Percentiles rank a stretch among this genome's conserved stretches.
Conservation (phyloP, 2,888 invertebrate genomes). For the Amblyjoppa fuscipennis region DNA sequence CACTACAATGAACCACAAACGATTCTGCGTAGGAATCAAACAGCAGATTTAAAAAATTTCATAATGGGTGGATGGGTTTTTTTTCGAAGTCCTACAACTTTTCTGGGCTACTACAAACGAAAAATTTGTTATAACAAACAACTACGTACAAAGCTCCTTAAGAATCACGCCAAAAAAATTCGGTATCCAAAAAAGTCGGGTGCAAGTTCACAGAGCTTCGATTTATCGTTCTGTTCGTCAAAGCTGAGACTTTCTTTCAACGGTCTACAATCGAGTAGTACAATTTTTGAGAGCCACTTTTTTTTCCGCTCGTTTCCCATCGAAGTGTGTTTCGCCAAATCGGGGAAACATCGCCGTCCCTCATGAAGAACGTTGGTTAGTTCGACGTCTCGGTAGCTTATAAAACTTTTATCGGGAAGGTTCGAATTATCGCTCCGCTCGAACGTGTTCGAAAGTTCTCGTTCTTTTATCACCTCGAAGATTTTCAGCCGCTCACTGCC, state of each 20-base stretch:
- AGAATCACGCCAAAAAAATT: too few species aligned
- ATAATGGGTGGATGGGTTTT: too few species aligned
- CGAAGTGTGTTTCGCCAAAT: conserved; percentile 9
- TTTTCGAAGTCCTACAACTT: too few species aligned
- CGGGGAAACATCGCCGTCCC: neutral
- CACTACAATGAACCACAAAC: too few species aligned
- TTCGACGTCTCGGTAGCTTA: conserved; percentile 15
- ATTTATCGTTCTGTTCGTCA: conserved; percentile 11
- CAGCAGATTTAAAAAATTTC: too few species aligned
- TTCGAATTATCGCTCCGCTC: conserved; percentile 24
- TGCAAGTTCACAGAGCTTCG: neutral
- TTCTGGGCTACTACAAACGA: too few species aligned
- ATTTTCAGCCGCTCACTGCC: neutral
- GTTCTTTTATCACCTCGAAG: neutral
- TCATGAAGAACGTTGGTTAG: neutral
- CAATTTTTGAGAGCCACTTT: neutral
- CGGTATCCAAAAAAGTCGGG: too few species aligned
- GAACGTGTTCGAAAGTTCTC: neutral
- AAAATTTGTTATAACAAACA: too few species aligned
- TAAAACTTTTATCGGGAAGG: conserved; percentile 38
- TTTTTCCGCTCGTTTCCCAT: neutral
- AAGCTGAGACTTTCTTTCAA: neutral
- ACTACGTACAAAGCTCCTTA: too few species aligned
- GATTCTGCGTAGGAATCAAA: too few species aligned
- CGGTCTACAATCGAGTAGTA: too few species aligned